phyloP scores from a whole-genome alignment of 2,888 invertebrate species.

The Sphaerolaimus hirsutus region DNA sequence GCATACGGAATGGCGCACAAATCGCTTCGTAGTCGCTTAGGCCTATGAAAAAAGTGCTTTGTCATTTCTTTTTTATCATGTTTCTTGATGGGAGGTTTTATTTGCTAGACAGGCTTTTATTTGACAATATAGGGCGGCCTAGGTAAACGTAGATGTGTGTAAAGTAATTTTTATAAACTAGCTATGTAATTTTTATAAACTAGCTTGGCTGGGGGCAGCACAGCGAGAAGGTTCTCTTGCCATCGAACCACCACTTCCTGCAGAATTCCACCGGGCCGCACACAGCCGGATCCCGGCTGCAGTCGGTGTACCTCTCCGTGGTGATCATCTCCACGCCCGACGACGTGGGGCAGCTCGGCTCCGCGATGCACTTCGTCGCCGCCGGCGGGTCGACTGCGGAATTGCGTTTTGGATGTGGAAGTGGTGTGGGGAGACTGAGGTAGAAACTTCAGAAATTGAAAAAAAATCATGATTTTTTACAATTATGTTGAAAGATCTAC shows the following conservation, averaged over 20 bases:
- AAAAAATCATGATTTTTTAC: not conserved
- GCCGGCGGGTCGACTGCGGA: too few species aligned
- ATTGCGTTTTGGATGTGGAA: too few species aligned
- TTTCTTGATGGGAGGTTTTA: too few species aligned
- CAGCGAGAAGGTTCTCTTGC: constrained; percentile 5
- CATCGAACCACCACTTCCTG: constrained; percentile 8
- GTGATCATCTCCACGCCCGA: constrained; percentile 4
- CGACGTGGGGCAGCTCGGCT: constrained; percentile 7
- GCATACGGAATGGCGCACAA: constrained; percentile 8
- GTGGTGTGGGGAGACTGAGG: too few species aligned
- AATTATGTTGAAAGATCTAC: too few species aligned
- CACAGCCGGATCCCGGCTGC: not conserved
- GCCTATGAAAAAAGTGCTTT: not conserved
- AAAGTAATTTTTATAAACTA: too few species aligned
- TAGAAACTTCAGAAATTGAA: too few species aligned
- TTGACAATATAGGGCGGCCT: too few species aligned
- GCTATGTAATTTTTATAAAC: not conserved
- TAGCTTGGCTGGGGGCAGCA: constrained; percentile 9
- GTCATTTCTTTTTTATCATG: not conserved
- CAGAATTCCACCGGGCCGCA: constrained; percentile 7
- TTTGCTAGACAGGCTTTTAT: too few species aligned
- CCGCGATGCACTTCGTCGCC: not conserved
- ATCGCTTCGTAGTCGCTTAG: constrained; percentile 6
- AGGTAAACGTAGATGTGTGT: too few species aligned
- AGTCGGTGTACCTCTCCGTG: constrained; percentile 6